Conservation (phyloP, 2,888 invertebrate species). For the Epiperipatus broadwayi region DNA sequence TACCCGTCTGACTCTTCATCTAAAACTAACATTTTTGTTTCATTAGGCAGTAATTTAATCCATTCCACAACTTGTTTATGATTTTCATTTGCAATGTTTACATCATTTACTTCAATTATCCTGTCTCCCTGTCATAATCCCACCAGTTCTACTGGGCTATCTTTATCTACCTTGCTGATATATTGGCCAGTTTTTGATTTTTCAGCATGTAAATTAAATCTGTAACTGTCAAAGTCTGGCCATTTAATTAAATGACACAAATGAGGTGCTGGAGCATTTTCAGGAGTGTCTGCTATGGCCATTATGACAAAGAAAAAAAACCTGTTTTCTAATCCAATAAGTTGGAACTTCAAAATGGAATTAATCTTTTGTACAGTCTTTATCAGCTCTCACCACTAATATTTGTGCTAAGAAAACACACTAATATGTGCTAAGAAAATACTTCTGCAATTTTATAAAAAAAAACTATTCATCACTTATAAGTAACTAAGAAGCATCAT, state of each 20-base stretch:
- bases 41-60: conserved; percentile 65
- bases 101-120: conserved; percentile 78
- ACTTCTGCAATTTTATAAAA: too few species aligned
- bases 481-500: too few species aligned
- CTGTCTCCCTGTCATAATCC: conserved; percentile 61
- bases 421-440: too few species aligned
- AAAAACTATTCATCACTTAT: too few species aligned
- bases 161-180: conserved; percentile 76
- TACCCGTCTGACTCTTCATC: conserved; percentile 50
- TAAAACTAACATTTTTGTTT: conserved; percentile 72
- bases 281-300: conserved; percentile 11
- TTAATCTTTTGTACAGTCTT: too few species aligned
- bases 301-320: too few species aligned
- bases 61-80: conserved; percentile 79
- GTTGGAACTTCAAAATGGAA: too few species aligned
- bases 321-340: too few species aligned
- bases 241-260: conserved; percentile 79
- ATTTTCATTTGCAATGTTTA: conserved; percentile 71
- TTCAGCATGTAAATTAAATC: conserved; percentile 94
- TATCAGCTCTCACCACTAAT: too few species aligned
- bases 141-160: conserved; percentile 36
- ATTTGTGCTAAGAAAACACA: too few species aligned
- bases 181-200: conserved; percentile 83
- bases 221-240: conserved; percentile 85
- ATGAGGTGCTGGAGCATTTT: conserved; percentile 33